A percentile compares a stretch with the other conserved stretches of the same genome.
phyloP scores from a whole-genome alignment of 2,113 vertebrate species.

The Odontophorus gujanensis region DNA sequence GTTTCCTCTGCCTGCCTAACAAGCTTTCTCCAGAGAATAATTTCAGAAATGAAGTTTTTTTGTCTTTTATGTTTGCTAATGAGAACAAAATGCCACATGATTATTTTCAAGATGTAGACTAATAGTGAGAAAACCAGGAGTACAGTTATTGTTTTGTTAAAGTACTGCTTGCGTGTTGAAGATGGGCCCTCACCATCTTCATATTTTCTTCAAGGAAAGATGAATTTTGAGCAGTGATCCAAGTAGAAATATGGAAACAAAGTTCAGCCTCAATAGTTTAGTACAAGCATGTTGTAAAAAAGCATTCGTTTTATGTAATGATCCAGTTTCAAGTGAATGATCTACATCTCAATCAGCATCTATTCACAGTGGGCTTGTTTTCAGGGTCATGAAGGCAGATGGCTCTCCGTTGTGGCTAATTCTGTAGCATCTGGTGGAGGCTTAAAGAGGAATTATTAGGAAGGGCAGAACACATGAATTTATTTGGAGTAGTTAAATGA shows the following conservation, averaged over 20 bases:
- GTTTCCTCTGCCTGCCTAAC: background rate
- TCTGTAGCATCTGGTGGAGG: slow-evolving; percentile 38
- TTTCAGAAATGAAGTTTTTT: background rate
- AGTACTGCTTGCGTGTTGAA: accelerated
- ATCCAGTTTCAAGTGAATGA: background rate
- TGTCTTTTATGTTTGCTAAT: background rate
- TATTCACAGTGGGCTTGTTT: slow-evolving; percentile 6
- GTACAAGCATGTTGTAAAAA: background rate
- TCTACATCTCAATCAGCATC: slow-evolving; percentile 49
- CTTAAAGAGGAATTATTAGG: slow-evolving; percentile 1
- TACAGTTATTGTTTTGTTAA: accelerated
- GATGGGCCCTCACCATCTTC: background rate
- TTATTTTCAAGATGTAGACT: background rate
- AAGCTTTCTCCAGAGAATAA: background rate
- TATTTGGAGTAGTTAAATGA: background rate
- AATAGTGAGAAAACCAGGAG: background rate
- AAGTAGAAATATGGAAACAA: background rate
- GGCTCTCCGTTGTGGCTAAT: slow-evolving; percentile 20
- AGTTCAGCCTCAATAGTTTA: background rate
- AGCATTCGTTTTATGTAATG: background rate
- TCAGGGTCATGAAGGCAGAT: slow-evolving; percentile 50
- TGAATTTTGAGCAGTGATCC: background rate
- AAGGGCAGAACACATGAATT: slow-evolving; percentile 2
- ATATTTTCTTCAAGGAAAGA: background rate
- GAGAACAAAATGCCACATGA: background rate